These are phyloP conservation scores for Oreamnos americanus DNA, from an alignment of 2,113 vertebrate genomes.

Conservation along the genomic window DNA sequence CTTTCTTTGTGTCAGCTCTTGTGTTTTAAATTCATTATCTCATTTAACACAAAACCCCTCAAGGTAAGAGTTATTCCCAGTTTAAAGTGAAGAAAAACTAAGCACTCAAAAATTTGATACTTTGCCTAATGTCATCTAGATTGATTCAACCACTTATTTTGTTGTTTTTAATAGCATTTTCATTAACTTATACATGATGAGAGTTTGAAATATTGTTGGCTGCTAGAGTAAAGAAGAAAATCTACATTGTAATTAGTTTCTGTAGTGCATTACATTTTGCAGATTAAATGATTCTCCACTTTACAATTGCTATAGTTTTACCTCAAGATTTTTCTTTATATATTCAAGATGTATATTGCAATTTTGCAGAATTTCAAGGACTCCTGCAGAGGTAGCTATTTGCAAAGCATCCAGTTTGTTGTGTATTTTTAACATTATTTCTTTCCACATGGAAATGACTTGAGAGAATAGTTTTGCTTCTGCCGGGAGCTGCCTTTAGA, in stretches of 20 bases:
- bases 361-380: conserved; percentile 71
- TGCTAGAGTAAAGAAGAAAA: background rate
- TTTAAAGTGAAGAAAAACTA: background rate
- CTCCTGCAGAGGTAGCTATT: conserved; percentile 51
- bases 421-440: conserved; percentile 71
- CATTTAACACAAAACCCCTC: background rate
- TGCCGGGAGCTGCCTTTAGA: conserved; percentile 76
- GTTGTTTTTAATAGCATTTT: background rate
- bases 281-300: background rate
- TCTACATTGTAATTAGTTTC: background rate
- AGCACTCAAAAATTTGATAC: background rate
- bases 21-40: background rate
- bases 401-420: conserved; percentile 74
- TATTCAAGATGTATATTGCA: conserved; percentile 74
- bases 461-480: conserved; percentile 76
- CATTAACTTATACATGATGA: background rate
- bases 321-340: conserved; percentile 81
- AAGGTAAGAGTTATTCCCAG: background rate
- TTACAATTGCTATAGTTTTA: conserved; percentile 29
- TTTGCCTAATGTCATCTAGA: background rate
- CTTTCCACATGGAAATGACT: conserved; percentile 77
- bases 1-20: background rate
- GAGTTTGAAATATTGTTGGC: background rate
- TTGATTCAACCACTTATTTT: background rate
- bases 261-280: background rate